Evolutionary conservation across 2,113 vertebrate genomes (phyloP).

Genomic region (Suncus etruscus): DNA sequence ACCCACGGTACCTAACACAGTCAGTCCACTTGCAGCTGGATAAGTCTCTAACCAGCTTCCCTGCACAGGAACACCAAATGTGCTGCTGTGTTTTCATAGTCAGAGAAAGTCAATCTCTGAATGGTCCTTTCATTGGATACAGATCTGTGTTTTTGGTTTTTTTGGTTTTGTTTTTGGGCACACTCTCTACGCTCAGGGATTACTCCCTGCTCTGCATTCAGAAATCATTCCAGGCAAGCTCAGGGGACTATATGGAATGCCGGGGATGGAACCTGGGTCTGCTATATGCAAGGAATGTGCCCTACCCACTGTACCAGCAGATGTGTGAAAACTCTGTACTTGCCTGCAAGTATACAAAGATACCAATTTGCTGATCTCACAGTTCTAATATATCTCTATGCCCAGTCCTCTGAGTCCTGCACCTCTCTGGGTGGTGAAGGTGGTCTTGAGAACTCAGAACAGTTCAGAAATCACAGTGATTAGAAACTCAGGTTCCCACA

Average conservation of each 20-base stretch:
- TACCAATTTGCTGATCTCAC: neutral
- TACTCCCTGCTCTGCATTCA: no score
- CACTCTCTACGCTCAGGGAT: no score
- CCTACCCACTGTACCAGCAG: neutral
- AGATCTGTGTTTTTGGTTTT: neutral
- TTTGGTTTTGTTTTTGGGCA: no score
- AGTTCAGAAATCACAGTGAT: neutral
- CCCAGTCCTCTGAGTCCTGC: neutral
- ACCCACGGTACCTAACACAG: no score
- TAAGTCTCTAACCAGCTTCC: neutral
- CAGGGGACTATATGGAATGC: no score
- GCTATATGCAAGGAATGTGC: no score
- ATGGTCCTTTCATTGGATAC: neutral
- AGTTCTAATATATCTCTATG: neutral
- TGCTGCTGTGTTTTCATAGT: neutral
- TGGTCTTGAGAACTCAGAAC: neutral
- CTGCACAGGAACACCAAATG: neutral
- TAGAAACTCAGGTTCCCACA: neutral
- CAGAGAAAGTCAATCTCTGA: neutral
- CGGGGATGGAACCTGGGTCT: no score
- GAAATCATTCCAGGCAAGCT: no score
- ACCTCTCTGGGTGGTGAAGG: neutral
- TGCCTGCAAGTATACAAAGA: neutral
- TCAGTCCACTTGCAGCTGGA: neutral
- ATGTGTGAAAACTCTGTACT: neutral